Evolutionary conservation across 2,888 invertebrate genomes (phyloP).

Genomic region (Atherix ibis): DNA sequence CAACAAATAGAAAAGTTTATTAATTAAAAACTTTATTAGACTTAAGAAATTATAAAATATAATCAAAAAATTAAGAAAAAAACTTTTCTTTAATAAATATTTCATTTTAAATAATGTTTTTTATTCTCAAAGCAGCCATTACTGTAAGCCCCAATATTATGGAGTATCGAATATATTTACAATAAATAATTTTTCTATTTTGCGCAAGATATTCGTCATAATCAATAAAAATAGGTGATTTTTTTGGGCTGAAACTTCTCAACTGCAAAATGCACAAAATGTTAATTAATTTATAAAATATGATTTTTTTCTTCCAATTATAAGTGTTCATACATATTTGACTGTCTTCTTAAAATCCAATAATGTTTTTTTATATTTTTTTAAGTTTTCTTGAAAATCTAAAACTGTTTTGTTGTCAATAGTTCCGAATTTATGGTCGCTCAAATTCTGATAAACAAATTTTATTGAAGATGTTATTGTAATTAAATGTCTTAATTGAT

Average conservation of each 20-base stretch:
- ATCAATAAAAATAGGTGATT: conserved; percentile 24
- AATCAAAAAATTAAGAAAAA: too few species aligned
- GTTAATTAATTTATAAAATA: conserved; percentile 1
- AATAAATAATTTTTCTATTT: too few species aligned
- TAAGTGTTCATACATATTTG: conserved; percentile 22
- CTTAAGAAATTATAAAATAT: too few species aligned
- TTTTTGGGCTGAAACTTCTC: conserved; percentile 23
- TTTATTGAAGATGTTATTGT: conserved; percentile 22
- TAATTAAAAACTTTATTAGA: too few species aligned
- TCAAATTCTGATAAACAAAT: conserved; percentile 18
- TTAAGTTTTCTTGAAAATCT: conserved; percentile 15
- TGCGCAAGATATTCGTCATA: too few species aligned
- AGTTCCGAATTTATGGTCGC: conserved; percentile 16
- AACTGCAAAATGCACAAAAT: conserved; percentile 16
- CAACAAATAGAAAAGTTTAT: too few species aligned
- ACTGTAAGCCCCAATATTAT: too few species aligned
- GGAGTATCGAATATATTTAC: too few species aligned
- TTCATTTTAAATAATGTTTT: too few species aligned
- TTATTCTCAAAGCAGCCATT: too few species aligned
- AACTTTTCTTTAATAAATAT: too few species aligned
- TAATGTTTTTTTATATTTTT: conserved; percentile 19
- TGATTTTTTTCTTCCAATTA: not conserved
- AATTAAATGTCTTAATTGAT: conserved; percentile 27
- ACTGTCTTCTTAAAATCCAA: conserved; percentile 20
- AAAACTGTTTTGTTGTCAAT: conserved; percentile 7